A percentile compares a stretch with the other conserved stretches of the same genome.
These are phyloP conservation scores for Timema podura DNA, from an alignment of 2,888 invertebrate species.

Conservation along the genomic window DNA sequence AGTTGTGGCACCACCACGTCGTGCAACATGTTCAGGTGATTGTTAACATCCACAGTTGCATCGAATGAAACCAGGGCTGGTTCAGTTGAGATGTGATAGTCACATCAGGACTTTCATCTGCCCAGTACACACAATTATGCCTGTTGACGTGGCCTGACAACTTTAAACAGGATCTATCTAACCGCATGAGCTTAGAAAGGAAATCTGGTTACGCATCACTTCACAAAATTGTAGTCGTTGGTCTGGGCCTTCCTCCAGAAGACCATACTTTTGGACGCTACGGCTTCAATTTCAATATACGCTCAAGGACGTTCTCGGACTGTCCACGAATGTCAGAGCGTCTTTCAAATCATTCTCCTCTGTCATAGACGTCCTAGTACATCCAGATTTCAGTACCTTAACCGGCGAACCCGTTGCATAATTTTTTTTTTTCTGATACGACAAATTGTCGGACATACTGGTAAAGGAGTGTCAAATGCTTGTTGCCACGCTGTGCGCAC, in stretches of 20 bases:
- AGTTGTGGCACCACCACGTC: not conserved
- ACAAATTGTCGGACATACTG: no score
- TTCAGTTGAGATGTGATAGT: slow-evolving; percentile 2
- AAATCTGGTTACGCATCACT: not conserved
- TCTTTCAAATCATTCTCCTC: no score
- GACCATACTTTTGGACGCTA: not conserved
- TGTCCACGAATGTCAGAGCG: no score
- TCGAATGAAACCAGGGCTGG: not conserved
- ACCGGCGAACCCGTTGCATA: no score
- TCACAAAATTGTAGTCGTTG: not conserved
- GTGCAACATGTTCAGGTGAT: not conserved
- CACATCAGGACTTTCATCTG: not conserved
- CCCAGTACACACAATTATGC: not conserved
- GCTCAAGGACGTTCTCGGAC: not conserved
- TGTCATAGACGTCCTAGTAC: no score
- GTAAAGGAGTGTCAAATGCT: no score
- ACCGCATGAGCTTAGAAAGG: not conserved
- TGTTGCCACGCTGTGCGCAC: no score
- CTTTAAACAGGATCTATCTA: not conserved
- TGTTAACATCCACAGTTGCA: not conserved
- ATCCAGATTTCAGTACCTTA: no score
- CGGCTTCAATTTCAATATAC: slow-evolving; percentile 2
- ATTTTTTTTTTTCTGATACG: no score
- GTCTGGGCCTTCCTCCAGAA: not conserved
- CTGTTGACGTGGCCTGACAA: not conserved